Evolutionary conservation across 2,113 vertebrate species (phyloP).

Genomic region (Pavo muticus): DNA sequence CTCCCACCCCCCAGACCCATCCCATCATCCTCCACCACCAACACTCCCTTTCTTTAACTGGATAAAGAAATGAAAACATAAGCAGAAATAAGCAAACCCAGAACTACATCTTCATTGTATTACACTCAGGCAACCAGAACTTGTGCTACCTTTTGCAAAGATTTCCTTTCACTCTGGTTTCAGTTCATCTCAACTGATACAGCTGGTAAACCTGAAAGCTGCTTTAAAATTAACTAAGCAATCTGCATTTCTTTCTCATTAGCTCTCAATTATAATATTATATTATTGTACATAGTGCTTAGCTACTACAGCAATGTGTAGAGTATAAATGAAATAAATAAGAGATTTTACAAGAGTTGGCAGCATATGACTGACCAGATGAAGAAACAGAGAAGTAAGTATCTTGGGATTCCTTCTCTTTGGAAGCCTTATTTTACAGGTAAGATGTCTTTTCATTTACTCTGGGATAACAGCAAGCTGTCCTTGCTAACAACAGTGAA

Average conservation of each 20-base stretch:
- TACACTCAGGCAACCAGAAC: background rate
- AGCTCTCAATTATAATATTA: background rate
- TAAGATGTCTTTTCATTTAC: conserved; percentile 3
- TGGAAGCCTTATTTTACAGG: background rate
- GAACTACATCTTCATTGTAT: background rate
- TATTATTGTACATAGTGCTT: background rate
- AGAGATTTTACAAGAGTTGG: background rate
- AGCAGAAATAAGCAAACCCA: conserved; percentile 18
- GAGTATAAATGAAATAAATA: background rate
- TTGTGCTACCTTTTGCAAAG: background rate
- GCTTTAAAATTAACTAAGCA: conserved; percentile 33
- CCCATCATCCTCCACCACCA: background rate
- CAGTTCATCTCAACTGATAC: background rate
- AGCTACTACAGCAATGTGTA: background rate
- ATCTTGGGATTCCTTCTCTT: background rate
- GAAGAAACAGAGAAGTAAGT: conserved; percentile 26
- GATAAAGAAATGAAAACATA: background rate
- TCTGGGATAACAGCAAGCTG: background rate
- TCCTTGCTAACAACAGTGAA: background rate
- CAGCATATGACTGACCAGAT: background rate
- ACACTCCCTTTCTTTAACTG: conserved; percentile 3
- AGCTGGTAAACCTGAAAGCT: background rate
- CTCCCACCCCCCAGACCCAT: conserved; percentile 14
- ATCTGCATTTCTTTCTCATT: background rate
- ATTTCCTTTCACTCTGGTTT: background rate